phyloP scores from a whole-genome alignment of 2,888 invertebrate genomes.

The Clivina fossor region DNA sequence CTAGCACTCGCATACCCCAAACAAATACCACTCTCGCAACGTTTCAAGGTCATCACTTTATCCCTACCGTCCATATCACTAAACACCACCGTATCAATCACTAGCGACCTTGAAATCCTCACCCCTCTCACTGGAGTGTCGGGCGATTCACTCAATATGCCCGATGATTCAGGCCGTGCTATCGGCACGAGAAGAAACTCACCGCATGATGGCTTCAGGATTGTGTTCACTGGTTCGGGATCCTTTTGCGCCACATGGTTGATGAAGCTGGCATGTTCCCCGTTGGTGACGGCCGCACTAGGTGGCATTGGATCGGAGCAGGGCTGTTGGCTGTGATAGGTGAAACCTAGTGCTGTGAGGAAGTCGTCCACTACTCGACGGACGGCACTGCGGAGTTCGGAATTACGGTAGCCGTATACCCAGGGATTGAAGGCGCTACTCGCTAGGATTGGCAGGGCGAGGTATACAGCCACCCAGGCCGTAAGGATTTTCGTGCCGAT shows the following conservation, averaged over 20 bases:
- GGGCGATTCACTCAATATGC: constrained; percentile 43
- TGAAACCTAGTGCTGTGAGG: constrained; percentile 52
- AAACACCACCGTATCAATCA: constrained; percentile 20
- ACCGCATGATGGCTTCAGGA: constrained; percentile 36
- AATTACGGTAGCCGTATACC: constrained; percentile 66
- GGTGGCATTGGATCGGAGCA: constrained; percentile 48
- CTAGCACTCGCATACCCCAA: constrained; percentile 11
- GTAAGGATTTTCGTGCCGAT: constrained; percentile 56
- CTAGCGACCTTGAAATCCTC: constrained; percentile 5
- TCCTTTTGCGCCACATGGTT: constrained; percentile 49
- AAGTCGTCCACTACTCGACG: constrained; percentile 59
- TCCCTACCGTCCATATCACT: constrained; percentile 5
- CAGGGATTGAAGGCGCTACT: constrained; percentile 65
- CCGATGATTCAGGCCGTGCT: constrained; percentile 50
- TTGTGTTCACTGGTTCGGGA: not conserved
- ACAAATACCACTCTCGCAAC: constrained; percentile 21
- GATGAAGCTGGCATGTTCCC: constrained; percentile 50
- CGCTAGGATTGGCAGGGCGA: constrained; percentile 61
- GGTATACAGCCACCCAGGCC: constrained; percentile 58
- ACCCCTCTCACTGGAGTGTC: constrained; percentile 36
- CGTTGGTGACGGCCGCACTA: constrained; percentile 51
- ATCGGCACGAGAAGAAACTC: constrained; percentile 51
- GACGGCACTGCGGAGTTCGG: constrained; percentile 62
- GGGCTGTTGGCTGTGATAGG: constrained; percentile 49
- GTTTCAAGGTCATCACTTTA: constrained; percentile 1